Percentiles rank a stretch among this genome's conserved stretches.
Evolutionary conservation across 2,888 invertebrate genomes (phyloP).

Genomic region (Tachina lurida): DNA sequence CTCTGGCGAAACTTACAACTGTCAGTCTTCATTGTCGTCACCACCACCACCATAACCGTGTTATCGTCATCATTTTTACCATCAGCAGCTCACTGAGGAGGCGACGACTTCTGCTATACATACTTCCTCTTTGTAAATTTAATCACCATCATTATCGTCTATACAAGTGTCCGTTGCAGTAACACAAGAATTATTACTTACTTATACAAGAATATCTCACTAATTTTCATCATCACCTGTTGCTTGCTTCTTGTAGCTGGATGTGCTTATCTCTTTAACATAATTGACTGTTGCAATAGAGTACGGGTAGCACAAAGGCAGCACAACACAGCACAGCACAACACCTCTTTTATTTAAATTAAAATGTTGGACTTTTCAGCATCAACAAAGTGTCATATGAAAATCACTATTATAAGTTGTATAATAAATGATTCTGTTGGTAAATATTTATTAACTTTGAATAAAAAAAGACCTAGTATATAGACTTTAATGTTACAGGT

Average conservation of each 20-base stretch:
- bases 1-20: conserved; percentile 10
- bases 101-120: conserved; percentile 1
- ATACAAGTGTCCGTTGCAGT: not conserved
- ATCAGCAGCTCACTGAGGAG: conserved; percentile 9
- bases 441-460: not conserved
- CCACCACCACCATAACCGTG: conserved; percentile 1
- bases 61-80: conserved; percentile 19
- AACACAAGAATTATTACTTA: not conserved
- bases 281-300: not conserved
- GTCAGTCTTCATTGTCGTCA: conserved; percentile 51
- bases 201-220: conserved; percentile 22
- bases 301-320: not conserved
- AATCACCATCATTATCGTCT: conserved; percentile 47
- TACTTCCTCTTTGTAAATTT: conserved; percentile 44
- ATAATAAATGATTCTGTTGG: not conserved
- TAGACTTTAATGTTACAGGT: not conserved
- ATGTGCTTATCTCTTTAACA: conserved; percentile 31
- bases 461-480: not conserved
- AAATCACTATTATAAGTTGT: conserved; percentile 30
- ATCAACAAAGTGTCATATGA: conserved; percentile 32
- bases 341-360: not conserved
- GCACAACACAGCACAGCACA: too few relatives aligned
- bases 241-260: conserved; percentile 17
- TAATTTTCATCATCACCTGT: conserved; percentile 53
- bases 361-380: conserved; percentile 28